A percentile compares a stretch with the other conserved stretches of the same genome.
phyloP scores from a whole-genome alignment of 2,888 invertebrate species.

The Coleophora flavipennella region DNA sequence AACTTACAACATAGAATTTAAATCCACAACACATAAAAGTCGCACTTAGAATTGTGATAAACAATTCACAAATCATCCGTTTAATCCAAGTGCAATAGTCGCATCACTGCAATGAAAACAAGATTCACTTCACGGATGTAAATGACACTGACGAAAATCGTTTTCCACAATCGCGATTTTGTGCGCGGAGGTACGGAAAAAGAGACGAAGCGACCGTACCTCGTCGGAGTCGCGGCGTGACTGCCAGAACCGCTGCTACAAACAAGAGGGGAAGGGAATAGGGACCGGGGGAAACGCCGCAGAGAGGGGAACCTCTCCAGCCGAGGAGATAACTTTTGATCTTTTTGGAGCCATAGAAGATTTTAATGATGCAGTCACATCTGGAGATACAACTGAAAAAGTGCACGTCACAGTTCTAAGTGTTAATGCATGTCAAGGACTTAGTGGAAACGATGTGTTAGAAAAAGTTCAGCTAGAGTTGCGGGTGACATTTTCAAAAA shows the following conservation, averaged over 20 bases:
- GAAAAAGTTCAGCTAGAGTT: constrained; percentile 52
- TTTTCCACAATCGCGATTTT: constrained; percentile 45
- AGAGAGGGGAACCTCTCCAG: constrained; percentile 47
- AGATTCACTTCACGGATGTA: constrained; percentile 62
- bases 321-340: constrained; percentile 69
- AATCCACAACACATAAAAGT: constrained; percentile 35
- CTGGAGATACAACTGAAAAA: constrained; percentile 64
- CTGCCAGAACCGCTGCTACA: constrained; percentile 36
- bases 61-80: constrained; percentile 28
- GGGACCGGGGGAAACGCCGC: constrained; percentile 42
- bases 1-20: constrained; percentile 33
- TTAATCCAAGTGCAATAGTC: constrained; percentile 27
- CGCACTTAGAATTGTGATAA: constrained; percentile 27
- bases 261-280: constrained; percentile 33
- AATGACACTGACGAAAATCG: constrained; percentile 55
- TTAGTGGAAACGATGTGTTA: constrained; percentile 58
- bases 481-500: constrained; percentile 67
- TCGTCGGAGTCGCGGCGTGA: constrained; percentile 45
- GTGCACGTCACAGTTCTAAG: constrained; percentile 46
- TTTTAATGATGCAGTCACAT: constrained; percentile 70
- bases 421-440: constrained; percentile 71
- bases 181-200: constrained; percentile 14
- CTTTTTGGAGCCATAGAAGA: constrained; percentile 66
- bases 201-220: constrained; percentile 29
- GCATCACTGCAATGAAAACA: constrained; percentile 46